phyloP scores from a whole-genome alignment of 2,888 invertebrate genomes.

The Campoplex nolae region DNA sequence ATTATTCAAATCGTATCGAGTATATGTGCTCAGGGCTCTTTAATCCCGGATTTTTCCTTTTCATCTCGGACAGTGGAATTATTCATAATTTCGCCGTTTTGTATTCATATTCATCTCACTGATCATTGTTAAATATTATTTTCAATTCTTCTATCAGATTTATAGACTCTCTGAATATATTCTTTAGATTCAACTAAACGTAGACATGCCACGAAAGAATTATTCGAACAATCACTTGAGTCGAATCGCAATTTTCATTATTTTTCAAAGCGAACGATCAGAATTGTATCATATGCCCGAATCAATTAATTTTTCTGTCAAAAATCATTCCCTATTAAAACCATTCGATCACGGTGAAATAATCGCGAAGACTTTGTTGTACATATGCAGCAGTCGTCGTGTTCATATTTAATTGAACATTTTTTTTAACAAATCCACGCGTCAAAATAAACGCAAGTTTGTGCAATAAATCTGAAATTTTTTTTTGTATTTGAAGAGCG shows the following conservation, averaged over 20 bases:
- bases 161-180: no score
- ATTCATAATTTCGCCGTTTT: background rate
- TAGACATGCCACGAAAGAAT: background rate
- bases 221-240: background rate
- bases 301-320: background rate
- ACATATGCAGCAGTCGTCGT: no score
- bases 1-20: slow-evolving; percentile 78
- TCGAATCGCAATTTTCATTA: background rate
- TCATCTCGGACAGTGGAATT: background rate
- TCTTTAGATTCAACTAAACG: background rate
- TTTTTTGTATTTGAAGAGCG: background rate
- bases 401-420: background rate
- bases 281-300: background rate
- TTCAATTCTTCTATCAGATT: background rate
- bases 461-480: background rate
- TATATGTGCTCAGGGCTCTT: slow-evolving; percentile 25
- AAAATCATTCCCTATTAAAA: background rate
- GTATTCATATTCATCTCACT: background rate
- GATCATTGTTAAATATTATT: background rate
- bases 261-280: background rate
- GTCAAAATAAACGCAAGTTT: background rate
- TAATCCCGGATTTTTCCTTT: slow-evolving; percentile 28
- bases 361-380: background rate
- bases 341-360: background rate
- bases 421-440: background rate